A percentile compares a stretch with the other conserved stretches of the same genome.
Conservation (phyloP, 2,797 vertebrate genomes). For the Peromyscus eremicus region DNA sequence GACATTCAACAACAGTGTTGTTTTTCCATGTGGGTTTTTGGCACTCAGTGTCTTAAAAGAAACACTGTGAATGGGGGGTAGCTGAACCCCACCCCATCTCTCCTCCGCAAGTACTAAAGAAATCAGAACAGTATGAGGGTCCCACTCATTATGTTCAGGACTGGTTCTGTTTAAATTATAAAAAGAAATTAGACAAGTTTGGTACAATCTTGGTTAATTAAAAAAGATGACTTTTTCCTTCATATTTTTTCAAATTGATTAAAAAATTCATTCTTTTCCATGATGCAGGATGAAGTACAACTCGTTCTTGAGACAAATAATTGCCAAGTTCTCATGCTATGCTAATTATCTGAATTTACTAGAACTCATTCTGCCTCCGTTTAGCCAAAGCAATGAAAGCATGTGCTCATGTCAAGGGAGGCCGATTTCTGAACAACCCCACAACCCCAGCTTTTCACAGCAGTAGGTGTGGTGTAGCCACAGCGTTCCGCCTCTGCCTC, state of each 20-base stretch:
- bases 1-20: neutral
- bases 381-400: slow-evolving; percentile 40
- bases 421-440: neutral
- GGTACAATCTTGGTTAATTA: slow-evolving; percentile 33
- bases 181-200: slow-evolving; percentile 23
- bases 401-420: neutral
- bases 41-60: neutral
- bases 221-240: slow-evolving; percentile 27
- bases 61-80: neutral
- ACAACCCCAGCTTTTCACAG: neutral
- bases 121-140: neutral
- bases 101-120: neutral
- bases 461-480: too few relatives aligned
- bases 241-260: neutral
- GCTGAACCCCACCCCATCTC: neutral
- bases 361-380: neutral
- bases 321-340: neutral
- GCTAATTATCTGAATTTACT: neutral
- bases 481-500: neutral
- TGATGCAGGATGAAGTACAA: neutral
- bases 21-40: slow-evolving; percentile 4
- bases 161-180: neutral
- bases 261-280: neutral
- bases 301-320: slow-evolving; percentile 29
- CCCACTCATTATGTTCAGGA: neutral